Evolutionary conservation across 2,888 invertebrate genomes (phyloP).

Genomic region (Drosophila conformis): DNA sequence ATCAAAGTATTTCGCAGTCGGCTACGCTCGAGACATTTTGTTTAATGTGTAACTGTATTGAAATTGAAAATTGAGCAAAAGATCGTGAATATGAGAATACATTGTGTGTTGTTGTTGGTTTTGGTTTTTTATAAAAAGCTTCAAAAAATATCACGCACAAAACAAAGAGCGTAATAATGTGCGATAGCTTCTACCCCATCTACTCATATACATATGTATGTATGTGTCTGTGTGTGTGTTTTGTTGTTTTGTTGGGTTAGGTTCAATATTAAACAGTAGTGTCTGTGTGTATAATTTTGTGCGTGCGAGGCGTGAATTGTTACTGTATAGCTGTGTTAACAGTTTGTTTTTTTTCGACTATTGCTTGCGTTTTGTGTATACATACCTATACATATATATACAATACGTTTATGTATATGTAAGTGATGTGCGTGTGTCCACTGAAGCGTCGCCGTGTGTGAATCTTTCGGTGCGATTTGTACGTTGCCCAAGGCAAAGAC

Average conservation of each 20-base stretch:
- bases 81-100: constrained; percentile 55
- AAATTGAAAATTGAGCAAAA: constrained; percentile 67
- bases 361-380: constrained; percentile 24
- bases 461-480: constrained; percentile 62
- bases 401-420: not conserved
- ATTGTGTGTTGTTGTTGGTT: constrained; percentile 20
- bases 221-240: constrained; percentile 21
- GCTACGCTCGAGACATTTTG: too few species aligned
- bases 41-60: constrained; percentile 1
- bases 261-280: constrained; percentile 56
- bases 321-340: constrained; percentile 37
- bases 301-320: constrained; percentile 66
- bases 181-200: constrained; percentile 52
- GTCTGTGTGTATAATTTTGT: constrained; percentile 17
- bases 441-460: constrained; percentile 59
- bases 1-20: too few species aligned
- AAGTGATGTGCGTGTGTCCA: constrained; percentile 25
- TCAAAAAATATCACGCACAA: constrained; percentile 59
- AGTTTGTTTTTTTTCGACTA: constrained; percentile 25
- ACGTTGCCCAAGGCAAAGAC: constrained; percentile 59
- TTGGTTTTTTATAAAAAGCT: constrained; percentile 54
- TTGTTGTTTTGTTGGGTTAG: constrained; percentile 78
- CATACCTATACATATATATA: not conserved
- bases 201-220: not conserved
- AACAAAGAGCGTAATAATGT: constrained; percentile 40